Evolutionary conservation across 2,888 invertebrate species (phyloP), one percentile per base, ranked within the genome.

Genomic region (Balanococcus diminutus): DNA sequence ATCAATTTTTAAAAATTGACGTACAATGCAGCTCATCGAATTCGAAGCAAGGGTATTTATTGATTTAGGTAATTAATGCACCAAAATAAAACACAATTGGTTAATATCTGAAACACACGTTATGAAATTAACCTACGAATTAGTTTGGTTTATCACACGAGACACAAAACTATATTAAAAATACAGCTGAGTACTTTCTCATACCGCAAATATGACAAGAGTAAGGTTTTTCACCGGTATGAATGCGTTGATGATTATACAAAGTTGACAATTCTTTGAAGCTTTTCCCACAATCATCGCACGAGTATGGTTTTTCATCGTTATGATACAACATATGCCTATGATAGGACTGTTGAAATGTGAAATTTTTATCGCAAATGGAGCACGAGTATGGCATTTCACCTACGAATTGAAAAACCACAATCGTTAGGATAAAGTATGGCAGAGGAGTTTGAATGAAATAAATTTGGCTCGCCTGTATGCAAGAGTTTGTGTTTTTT

Each of bases 271-370:
- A 36, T 84, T 84, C 84, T 72, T 96, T 96, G 89, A 96, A 96
- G 36, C 95, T 93, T 87, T 96, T 92, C 0, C 95, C 95, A 89
- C 96, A 96, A 88, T 94, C 94, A 83, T 89, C 91, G 89, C 96
- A 96, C 87, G 92, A 91, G 88, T 94, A 93, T 0, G 96, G 96
- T 89, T 96, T 96, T 88, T 96, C 96, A 88, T 95, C 95, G 87
- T 94, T 95, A 89, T 96, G 96, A 89, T 96, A 96, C 83, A 96
- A 91, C 89, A 96, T 92, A 90, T 96, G 96, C 89, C 96, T 96
- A 90, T 96, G 96, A 90, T 95, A 96, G 0, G 96, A 96, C 89
- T 96, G 96, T 90, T 96, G 96, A 90, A 96, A 96, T 82, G 96
- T 96, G 90, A 96, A 96, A 14, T 94, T 95, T 90, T 96, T 95